Percentiles rank a stretch among this genome's conserved stretches.
Conservation (phyloP, 2,797 vertebrate species). For the Coregonus ussuriensis region DNA sequence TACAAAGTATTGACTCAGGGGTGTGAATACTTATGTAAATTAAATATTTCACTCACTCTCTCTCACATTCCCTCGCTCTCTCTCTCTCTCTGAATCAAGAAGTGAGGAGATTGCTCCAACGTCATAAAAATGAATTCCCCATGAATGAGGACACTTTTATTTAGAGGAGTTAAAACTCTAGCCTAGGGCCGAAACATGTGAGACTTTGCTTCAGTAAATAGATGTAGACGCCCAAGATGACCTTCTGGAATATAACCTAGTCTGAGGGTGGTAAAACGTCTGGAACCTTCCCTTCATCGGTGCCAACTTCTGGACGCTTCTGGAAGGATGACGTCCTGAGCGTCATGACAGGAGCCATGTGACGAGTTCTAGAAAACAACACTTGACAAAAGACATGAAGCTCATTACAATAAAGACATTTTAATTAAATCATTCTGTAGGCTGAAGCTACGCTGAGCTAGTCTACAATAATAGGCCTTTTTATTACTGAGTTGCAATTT, state of each 20-base stretch:
- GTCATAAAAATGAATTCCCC: constrained; percentile 56
- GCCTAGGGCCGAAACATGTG: constrained; percentile 39
- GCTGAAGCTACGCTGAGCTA: not conserved
- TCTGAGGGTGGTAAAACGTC: too few species aligned
- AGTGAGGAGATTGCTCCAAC: constrained; percentile 40
- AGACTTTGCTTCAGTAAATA: too few species aligned
- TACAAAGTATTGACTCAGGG: too few species aligned
- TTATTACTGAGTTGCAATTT: too few species aligned
- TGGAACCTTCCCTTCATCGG: too few species aligned
- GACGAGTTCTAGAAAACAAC: not conserved
- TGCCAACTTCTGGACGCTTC: too few species aligned
- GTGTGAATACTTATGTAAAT: too few species aligned
- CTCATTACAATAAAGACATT: not conserved
- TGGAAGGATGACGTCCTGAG: too few species aligned
- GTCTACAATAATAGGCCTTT: too few species aligned
- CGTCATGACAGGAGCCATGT: too few species aligned
- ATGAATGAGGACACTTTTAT: constrained; percentile 60
- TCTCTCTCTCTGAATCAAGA: not conserved
- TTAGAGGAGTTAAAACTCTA: constrained; percentile 53
- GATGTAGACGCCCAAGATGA: constrained; percentile 9
- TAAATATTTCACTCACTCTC: too few species aligned
- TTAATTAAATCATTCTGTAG: not conserved
- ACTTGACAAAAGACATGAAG: not conserved
- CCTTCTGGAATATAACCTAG: too few species aligned
- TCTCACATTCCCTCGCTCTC: not conserved